Evolutionary conservation across 2,888 invertebrate species (phyloP).

Genomic region (Limenitis camilla): DNA sequence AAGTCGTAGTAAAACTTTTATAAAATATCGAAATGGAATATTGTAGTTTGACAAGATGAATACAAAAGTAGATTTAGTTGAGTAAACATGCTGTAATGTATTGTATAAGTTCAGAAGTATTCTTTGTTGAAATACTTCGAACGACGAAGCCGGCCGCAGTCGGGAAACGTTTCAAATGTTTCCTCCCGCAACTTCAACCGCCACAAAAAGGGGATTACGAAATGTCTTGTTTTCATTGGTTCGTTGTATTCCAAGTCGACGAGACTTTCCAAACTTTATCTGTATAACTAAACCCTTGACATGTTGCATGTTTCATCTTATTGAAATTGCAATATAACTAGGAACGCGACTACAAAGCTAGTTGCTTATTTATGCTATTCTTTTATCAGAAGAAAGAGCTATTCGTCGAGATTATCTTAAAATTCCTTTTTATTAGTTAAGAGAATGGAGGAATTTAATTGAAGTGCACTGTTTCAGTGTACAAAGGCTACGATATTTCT

Average conservation of each 20-base stretch:
- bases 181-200: constrained; percentile 11
- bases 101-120: constrained; percentile 5
- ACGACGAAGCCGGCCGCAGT: constrained; percentile 16
- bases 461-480: constrained; percentile 22
- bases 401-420: constrained; percentile 21
- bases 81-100: constrained; percentile 3
- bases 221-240: constrained; percentile 54
- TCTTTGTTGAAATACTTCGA: constrained; percentile 2
- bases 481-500: constrained; percentile 24
- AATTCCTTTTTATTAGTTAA: constrained; percentile 22
- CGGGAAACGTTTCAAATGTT: constrained; percentile 10
- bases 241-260: constrained; percentile 45
- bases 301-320: constrained; percentile 9
- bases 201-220: constrained; percentile 16
- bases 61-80: not conserved
- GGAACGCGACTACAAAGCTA: constrained; percentile 2
- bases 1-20: not conserved
- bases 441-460: constrained; percentile 24
- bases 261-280: constrained; percentile 46
- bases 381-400: constrained; percentile 8
- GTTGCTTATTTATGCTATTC: constrained; percentile 6
- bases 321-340: constrained; percentile 5
- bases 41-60: not conserved
- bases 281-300: constrained; percentile 17
- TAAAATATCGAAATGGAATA: not conserved